These are phyloP conservation scores for Ispidina picta DNA, from an alignment of 2,797 vertebrate species.

Conservation along the genomic window DNA sequence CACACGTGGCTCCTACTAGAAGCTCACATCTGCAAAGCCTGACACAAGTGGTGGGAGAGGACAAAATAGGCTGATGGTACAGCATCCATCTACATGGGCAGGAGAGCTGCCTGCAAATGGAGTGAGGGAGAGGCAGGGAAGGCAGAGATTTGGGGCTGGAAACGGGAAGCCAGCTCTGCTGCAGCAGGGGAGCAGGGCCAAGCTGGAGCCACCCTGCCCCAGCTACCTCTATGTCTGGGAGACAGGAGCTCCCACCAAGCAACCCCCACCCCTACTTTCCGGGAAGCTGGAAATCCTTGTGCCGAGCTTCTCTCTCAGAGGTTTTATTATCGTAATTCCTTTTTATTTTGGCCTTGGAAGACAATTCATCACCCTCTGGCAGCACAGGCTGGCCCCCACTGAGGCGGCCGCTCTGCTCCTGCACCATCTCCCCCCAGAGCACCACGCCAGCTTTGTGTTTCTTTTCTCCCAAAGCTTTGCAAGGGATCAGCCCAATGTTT, in stretches of 20 bases:
- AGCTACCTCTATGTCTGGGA: fast-evolving
- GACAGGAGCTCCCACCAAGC: not conserved
- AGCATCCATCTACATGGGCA: fast-evolving
- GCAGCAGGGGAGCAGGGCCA: not conserved
- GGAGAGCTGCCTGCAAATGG: not conserved
- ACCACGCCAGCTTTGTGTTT: not conserved
- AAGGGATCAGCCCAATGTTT: not conserved
- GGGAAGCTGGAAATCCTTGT: not conserved
- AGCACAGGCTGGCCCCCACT: not conserved
- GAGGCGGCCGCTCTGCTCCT: not conserved
- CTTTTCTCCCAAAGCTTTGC: not conserved
- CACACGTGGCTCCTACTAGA: not conserved
- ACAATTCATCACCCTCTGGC: not conserved
- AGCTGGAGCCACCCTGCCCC: not conserved
- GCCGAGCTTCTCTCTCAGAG: not conserved
- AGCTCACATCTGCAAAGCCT: fast-evolving
- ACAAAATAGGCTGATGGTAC: fast-evolving
- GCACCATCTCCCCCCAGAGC: not conserved
- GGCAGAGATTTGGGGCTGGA: not conserved
- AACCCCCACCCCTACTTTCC: not conserved
- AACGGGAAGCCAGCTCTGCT: not conserved
- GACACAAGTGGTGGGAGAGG: not conserved
- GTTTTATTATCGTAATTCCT: not conserved
- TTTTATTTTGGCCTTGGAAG: not conserved
- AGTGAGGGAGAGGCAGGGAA: fast-evolving